A percentile compares a stretch with the other conserved stretches of the same genome.
These are phyloP conservation scores for Argyrosomus japonicus DNA, from an alignment of 2,113 vertebrate genomes.

Conservation along the genomic window DNA sequence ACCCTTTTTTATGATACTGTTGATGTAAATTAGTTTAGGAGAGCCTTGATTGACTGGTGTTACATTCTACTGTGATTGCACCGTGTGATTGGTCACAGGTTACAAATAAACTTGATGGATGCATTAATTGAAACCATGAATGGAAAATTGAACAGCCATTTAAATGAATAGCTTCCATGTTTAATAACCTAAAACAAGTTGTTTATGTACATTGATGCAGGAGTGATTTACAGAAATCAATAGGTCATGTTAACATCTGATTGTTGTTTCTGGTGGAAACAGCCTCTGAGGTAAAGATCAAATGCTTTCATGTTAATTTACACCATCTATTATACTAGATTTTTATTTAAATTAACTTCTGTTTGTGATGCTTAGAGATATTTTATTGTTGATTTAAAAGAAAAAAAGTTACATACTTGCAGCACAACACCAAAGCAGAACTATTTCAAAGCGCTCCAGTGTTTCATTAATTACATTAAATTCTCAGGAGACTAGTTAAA, in stretches of 20 bases:
- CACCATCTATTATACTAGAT: too few species aligned
- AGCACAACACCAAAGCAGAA: too few species aligned
- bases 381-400: too few species aligned
- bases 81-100: too few species aligned
- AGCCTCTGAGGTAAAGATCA: not conserved
- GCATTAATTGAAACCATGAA: not conserved
- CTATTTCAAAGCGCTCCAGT: too few species aligned
- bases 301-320: not conserved
- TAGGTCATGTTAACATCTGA: not conserved
- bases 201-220: not conserved
- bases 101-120: too few species aligned
- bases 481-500: too few species aligned
- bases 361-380: too few species aligned
- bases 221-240: not conserved
- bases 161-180: not conserved
- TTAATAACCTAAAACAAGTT: not conserved
- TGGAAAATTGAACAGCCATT: not conserved
- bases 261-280: not conserved
- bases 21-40: constrained; percentile 28
- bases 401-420: too few species aligned
- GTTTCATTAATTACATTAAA: too few species aligned
- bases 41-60: constrained; percentile 11
- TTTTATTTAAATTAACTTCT: too few species aligned
- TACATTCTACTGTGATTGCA: too few species aligned
- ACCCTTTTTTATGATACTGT: constrained; percentile 2